phyloP scores from a whole-genome alignment of 2,888 invertebrate species.

The Perizoma flavofasciatum region DNA sequence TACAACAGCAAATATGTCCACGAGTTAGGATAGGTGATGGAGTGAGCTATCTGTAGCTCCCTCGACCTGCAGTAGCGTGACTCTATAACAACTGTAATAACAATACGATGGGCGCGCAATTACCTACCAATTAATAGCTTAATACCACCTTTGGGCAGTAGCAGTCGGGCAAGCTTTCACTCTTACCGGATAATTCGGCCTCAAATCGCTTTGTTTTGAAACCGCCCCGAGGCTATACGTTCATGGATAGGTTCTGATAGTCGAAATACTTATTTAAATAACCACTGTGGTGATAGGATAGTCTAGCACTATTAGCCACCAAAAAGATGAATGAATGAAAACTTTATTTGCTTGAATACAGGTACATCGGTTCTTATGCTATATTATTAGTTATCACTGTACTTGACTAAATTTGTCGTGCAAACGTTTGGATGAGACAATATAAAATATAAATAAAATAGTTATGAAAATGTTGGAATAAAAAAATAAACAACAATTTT shows the following conservation, averaged over 20 bases:
- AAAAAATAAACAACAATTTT: too few relatives aligned
- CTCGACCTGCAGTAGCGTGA: constrained; percentile 38
- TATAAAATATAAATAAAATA: too few relatives aligned
- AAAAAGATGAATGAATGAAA: too few relatives aligned
- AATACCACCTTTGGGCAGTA: constrained; percentile 30
- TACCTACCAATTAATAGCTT: constrained; percentile 63
- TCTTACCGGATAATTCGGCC: constrained; percentile 16
- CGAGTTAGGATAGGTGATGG: not conserved
- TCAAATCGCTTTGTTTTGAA: constrained; percentile 11
- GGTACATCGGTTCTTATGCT: too few relatives aligned
- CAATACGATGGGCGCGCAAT: constrained; percentile 46
- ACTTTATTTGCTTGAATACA: too few relatives aligned
- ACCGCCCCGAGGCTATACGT: constrained; percentile 8
- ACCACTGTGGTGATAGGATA: too few relatives aligned
- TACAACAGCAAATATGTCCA: too few relatives aligned
- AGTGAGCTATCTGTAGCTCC: constrained; percentile 19
- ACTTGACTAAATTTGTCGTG: too few relatives aligned
- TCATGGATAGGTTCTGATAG: constrained; percentile 5
- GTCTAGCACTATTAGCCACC: not conserved
- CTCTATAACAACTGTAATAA: constrained; percentile 28
- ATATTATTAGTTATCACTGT: too few relatives aligned
- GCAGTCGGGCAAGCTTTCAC: constrained; percentile 28
- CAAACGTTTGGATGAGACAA: too few relatives aligned
- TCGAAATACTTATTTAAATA: not conserved
- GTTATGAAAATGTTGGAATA: too few relatives aligned